These are phyloP conservation scores for Prosopocoilus inquinatus DNA, from an alignment of 2,888 invertebrate genomes.

Conservation along the genomic window DNA sequence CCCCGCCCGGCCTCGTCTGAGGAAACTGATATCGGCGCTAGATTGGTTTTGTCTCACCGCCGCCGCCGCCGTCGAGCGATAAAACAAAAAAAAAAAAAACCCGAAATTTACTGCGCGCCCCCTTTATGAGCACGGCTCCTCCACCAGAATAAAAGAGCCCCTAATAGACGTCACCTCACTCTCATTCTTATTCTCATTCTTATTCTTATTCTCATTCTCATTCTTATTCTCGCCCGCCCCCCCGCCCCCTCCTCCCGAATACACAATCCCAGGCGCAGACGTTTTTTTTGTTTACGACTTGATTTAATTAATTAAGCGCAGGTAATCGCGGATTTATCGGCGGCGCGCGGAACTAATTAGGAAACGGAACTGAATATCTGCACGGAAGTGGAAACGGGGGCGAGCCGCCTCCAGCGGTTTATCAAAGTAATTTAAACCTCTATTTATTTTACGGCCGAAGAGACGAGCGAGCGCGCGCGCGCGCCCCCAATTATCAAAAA, in stretches of 20 bases:
- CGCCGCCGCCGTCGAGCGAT: not conserved
- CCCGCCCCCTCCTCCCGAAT: not conserved
- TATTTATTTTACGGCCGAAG: not conserved
- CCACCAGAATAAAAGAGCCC: not conserved
- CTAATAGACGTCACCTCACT: not conserved
- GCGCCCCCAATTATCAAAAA: no score
- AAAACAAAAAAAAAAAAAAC: not conserved
- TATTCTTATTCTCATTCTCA: no score
- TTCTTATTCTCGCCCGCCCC: no score
- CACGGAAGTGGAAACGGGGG: slow-evolving; percentile 28
- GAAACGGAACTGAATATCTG: slow-evolving; percentile 27
- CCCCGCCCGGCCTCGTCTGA: slow-evolving; percentile 17
- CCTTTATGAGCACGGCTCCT: not conserved
- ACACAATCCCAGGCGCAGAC: not conserved
- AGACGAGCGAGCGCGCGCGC: no score
- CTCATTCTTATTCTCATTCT: no score
- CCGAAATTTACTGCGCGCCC: not conserved
- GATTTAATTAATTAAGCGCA: not conserved
- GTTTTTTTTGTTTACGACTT: not conserved
- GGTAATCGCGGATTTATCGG: slow-evolving; percentile 2
- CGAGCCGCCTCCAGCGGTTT: slow-evolving; percentile 24
- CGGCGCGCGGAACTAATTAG: slow-evolving; percentile 25
- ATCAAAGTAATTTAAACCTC: slow-evolving; percentile 25
- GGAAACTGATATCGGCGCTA: slow-evolving; percentile 20
- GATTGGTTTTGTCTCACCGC: slow-evolving; percentile 21